A percentile compares a stretch with the other conserved stretches of the same genome.
Evolutionary conservation across 2,113 vertebrate species (phyloP).

Genomic region (Marcusenius ussheri): DNA sequence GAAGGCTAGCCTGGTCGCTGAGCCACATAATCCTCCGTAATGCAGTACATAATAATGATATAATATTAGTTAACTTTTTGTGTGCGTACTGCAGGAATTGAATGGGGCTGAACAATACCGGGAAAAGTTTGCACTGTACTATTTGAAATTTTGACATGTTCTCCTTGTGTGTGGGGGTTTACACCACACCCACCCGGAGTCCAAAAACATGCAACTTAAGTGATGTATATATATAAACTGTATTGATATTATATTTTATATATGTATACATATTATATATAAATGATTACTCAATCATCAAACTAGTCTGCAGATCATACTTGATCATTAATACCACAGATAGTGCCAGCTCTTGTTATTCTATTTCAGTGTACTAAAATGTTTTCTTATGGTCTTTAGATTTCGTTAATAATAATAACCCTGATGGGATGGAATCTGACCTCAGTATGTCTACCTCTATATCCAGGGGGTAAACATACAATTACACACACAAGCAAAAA

Average conservation of each 20-base stretch:
- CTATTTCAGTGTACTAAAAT: neutral
- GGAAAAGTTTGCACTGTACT: neutral
- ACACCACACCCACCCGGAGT: neutral
- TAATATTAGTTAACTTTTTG: neutral
- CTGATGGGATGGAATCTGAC: neutral
- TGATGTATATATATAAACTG: neutral
- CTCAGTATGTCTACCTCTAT: neutral
- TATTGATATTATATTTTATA: too few species aligned
- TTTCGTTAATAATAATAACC: neutral
- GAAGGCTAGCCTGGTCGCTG: neutral
- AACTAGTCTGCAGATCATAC: neutral
- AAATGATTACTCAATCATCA: neutral
- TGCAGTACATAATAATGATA: neutral
- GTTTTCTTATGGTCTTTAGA: neutral
- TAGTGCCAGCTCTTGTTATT: neutral
- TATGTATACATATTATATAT: neutral
- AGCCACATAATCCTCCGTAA: neutral
- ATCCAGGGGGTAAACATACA: neutral
- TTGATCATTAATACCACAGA: neutral
- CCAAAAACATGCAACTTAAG: neutral
- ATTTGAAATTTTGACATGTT: neutral
- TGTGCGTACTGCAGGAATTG: neutral
- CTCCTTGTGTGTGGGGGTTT: neutral
- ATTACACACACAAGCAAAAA: neutral
- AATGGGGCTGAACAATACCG: neutral